phyloP scores from a whole-genome alignment of 1,140 invertebrate genomes.

The Anastatus disparis region DNA sequence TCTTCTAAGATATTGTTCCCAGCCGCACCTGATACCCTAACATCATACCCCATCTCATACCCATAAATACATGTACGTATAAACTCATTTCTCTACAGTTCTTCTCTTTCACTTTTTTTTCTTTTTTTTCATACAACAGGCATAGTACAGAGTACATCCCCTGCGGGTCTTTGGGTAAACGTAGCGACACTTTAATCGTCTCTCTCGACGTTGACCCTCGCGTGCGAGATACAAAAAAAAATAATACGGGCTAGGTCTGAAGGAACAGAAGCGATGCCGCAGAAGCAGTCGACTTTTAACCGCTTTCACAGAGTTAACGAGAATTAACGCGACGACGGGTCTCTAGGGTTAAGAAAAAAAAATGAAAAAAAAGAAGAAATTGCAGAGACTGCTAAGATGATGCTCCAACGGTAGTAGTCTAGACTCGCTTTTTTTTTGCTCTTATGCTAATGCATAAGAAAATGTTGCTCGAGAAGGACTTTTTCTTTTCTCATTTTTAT shows the following conservation, averaged over 20 bases:
- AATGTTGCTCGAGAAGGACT: no score
- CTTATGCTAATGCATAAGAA: no score
- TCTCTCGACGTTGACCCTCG: slow-evolving; percentile 4
- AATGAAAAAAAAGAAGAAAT: no score
- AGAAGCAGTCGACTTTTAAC: slow-evolving; percentile 10
- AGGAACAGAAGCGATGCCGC: neutral
- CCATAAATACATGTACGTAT: neutral
- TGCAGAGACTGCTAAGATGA: no score
- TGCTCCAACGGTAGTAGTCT: no score
- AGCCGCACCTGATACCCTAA: neutral
- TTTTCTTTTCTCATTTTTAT: neutral
- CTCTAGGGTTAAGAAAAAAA: no score
- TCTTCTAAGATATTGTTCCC: no score
- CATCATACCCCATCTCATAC: no score
- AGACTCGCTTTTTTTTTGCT: neutral
- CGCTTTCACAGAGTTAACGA: slow-evolving; percentile 32
- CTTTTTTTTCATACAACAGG: neutral
- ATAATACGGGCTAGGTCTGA: no score
- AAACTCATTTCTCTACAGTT: neutral
- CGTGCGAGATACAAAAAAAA: no score
- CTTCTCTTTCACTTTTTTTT: neutral
- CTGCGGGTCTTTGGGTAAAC: neutral
- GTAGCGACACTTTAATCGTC: slow-evolving; percentile 11
- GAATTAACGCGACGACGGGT: slow-evolving; percentile 29
- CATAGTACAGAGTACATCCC: neutral